These are phyloP conservation scores for Contarinia nasturtii DNA, from an alignment of 1,140 invertebrate genomes.

Conservation along the genomic window DNA sequence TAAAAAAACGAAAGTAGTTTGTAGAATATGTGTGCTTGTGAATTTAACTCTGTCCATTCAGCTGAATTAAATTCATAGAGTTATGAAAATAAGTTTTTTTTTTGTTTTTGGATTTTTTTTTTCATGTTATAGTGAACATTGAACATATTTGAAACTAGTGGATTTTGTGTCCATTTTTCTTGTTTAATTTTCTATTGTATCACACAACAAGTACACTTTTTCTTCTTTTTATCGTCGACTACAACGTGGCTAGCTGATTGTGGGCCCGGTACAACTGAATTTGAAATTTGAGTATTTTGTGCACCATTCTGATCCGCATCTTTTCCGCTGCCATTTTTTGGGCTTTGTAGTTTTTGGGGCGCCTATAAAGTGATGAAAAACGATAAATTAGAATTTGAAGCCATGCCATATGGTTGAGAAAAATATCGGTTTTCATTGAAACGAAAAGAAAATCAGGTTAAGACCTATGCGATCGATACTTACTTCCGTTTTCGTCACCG, in stretches of 20 bases:
- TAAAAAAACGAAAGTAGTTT: too few species aligned
- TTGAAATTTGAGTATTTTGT: constrained; percentile 18
- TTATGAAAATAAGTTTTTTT: too few species aligned
- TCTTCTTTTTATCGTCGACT: constrained; percentile 23
- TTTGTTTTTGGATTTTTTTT: too few species aligned
- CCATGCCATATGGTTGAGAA: too few species aligned
- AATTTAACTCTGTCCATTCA: too few species aligned
- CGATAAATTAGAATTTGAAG: too few species aligned
- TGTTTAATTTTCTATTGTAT: constrained; percentile 13
- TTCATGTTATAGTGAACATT: too few species aligned
- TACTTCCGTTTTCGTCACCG: constrained; percentile 20
- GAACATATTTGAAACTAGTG: too few species aligned
- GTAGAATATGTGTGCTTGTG: too few species aligned
- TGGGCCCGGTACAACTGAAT: constrained; percentile 22
- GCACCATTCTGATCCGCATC: constrained; percentile 3
- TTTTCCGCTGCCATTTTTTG: constrained; percentile 6
- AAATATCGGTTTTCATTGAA: too few species aligned
- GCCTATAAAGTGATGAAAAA: background rate
- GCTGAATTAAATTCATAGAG: too few species aligned
- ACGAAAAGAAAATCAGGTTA: background rate
- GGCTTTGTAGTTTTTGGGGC: constrained; percentile 3
- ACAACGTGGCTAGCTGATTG: constrained; percentile 24
- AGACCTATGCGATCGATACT: constrained; percentile 1
- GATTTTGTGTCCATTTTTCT: too few species aligned
- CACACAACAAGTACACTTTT: constrained; percentile 23